These are phyloP conservation scores for Argya squamiceps DNA, from an alignment of 2,797 vertebrate genomes.

Conservation along the genomic window DNA sequence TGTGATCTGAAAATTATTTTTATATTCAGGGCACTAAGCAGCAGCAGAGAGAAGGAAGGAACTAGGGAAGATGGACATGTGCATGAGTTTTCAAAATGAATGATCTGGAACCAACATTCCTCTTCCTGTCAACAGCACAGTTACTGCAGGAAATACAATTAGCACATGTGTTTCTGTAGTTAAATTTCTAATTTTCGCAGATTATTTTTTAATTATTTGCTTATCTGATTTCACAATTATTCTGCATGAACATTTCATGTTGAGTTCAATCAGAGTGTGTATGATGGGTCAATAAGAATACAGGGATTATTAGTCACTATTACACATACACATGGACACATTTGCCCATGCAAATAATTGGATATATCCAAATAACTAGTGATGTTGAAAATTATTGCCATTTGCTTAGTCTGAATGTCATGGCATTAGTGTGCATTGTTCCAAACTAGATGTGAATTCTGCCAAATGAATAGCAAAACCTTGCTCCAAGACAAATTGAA, in stretches of 20 bases:
- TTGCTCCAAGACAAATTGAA: slow-evolving; percentile 16
- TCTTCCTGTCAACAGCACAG: not conserved
- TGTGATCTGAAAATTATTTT: not conserved
- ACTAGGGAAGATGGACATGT: not conserved
- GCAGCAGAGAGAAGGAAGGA: not conserved
- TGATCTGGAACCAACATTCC: not conserved
- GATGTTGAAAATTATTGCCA: slow-evolving; percentile 59
- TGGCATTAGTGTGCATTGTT: slow-evolving; percentile 6
- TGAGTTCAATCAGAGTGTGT: slow-evolving; percentile 14
- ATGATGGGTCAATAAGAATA: slow-evolving; percentile 41
- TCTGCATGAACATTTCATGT: not conserved
- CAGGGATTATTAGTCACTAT: slow-evolving; percentile 48
- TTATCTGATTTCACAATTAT: slow-evolving; percentile 33
- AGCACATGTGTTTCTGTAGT: not conserved
- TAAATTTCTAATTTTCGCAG: not conserved
- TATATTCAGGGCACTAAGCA: not conserved
- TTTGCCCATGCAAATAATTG: slow-evolving; percentile 62
- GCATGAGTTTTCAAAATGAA: not conserved
- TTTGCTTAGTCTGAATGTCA: slow-evolving; percentile 52
- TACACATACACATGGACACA: not conserved
- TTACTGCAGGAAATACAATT: not conserved
- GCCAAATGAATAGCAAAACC: not conserved
- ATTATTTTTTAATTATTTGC: slow-evolving; percentile 6
- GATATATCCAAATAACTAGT: slow-evolving; percentile 57
- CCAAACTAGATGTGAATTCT: slow-evolving; percentile 19